A percentile compares a stretch with the other conserved stretches of the same genome.
Conservation (phyloP, 1,140 invertebrate genomes). For the Nasonia giraulti region DNA sequence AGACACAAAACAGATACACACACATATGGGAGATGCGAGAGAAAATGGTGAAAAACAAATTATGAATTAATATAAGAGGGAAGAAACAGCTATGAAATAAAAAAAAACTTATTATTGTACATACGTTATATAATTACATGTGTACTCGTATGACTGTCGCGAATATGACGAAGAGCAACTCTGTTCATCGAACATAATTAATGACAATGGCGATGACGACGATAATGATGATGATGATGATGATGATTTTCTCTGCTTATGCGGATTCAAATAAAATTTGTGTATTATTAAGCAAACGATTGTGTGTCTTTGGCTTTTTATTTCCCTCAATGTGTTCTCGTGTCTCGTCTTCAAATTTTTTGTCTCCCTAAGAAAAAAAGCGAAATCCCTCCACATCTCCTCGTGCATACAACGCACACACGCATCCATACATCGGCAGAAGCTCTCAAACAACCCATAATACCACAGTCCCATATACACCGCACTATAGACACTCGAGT, state of each 20-base stretch:
- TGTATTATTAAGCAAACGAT: conserved; percentile 64
- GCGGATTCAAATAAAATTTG: conserved; percentile 66
- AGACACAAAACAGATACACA: neutral
- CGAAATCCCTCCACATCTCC: neutral
- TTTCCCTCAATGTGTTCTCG: conserved; percentile 27
- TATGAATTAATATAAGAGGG: conserved; percentile 38
- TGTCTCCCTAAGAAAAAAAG: neutral
- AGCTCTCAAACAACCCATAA: neutral
- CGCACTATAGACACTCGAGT: no score
- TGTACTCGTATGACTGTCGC: conserved; percentile 54
- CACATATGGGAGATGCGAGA: neutral
- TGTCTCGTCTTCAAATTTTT: neutral
- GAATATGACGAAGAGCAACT: conserved; percentile 53
- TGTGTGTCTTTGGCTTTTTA: conserved; percentile 36
- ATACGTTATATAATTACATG: conserved; percentile 57
- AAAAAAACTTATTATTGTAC: conserved; percentile 63
- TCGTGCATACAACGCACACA: neutral
- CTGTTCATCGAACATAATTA: conserved; percentile 51
- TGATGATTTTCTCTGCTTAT: conserved; percentile 53
- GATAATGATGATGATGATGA: conserved; percentile 45
- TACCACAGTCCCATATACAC: neutral
- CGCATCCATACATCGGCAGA: neutral
- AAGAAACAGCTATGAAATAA: conserved; percentile 49
- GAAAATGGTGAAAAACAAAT: conserved; percentile 45
- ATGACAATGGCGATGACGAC: conserved; percentile 52